phyloP scores from a whole-genome alignment of 2,888 invertebrate species.

The Sarcophaga subvicina region DNA sequence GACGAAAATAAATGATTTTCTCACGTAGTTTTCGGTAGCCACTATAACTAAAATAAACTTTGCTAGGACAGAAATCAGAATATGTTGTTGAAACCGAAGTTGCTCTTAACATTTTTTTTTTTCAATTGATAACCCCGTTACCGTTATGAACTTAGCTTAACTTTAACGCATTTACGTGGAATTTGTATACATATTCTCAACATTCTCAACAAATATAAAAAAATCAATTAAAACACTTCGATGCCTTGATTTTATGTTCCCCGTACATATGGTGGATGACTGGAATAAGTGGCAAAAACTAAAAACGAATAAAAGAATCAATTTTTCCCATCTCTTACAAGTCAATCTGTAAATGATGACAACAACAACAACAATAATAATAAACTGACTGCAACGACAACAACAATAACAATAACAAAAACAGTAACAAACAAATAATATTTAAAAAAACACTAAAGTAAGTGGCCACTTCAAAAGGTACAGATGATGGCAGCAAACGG shows the following conservation, averaged over 20 bases:
- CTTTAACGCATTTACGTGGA: too few relatives aligned
- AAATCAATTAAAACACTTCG: constrained; percentile 40
- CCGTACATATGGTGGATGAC: not conserved
- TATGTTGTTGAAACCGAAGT: too few relatives aligned
- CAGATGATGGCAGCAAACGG: too few relatives aligned
- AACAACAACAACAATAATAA: not conserved
- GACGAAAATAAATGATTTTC: too few relatives aligned
- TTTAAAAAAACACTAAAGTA: constrained; percentile 28
- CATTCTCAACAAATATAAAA: too few relatives aligned
- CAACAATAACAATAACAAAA: constrained; percentile 45
- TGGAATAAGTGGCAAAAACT: not conserved
- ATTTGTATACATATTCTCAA: too few relatives aligned
- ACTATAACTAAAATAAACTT: too few relatives aligned
- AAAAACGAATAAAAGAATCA: constrained; percentile 25
- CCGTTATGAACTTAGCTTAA: too few relatives aligned
- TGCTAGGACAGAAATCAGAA: too few relatives aligned
- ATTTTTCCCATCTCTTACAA: constrained; percentile 15
- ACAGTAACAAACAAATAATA: not conserved
- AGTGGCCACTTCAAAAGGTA: constrained; percentile 48
- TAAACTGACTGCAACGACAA: constrained; percentile 11
- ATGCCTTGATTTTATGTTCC: not conserved
- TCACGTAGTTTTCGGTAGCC: too few relatives aligned
- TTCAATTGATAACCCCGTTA: too few relatives aligned
- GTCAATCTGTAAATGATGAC: not conserved
- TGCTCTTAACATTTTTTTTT: too few relatives aligned